Conservation (phyloP, 2,888 invertebrate species). For the Scrobipalpa atriplicella region DNA sequence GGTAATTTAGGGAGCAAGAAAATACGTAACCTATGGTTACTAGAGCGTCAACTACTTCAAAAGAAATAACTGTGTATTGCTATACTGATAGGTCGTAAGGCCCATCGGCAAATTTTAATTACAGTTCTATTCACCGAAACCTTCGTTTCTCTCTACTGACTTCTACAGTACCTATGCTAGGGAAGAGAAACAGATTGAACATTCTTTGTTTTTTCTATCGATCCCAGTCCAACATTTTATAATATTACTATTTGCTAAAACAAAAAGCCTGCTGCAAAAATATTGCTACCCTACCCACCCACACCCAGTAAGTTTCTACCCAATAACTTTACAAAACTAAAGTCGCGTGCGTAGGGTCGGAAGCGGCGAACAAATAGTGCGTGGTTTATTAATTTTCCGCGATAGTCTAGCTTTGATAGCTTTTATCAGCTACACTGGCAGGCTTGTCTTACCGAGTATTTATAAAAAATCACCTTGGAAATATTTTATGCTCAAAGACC, state of each 20-base stretch:
- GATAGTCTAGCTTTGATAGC: conserved; percentile 41
- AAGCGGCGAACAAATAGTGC: conserved; percentile 54
- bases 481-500: too few species aligned
- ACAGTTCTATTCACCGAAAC: too few species aligned
- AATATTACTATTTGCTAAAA: conserved; percentile 37
- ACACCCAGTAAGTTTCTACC: conserved; percentile 28
- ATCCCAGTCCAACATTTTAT: conserved; percentile 43
- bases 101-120: too few species aligned
- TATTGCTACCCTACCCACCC: too few species aligned
- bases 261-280: conserved; percentile 33
- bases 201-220: conserved; percentile 47
- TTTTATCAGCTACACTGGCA: conserved; percentile 38
- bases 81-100: too few species aligned
- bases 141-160: too few species aligned
- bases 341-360: conserved; percentile 54
- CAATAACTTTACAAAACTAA: conserved; percentile 39
- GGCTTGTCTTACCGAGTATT: too few species aligned
- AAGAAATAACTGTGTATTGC: too few species aligned
- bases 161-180: conserved; percentile 46
- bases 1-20: conserved; percentile 60
- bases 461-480: not conserved
- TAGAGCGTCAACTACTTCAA: conserved; percentile 45
- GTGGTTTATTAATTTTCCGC: conserved; percentile 52
- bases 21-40: conserved; percentile 60
- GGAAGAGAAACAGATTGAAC: too few species aligned